phyloP scores from a whole-genome alignment of 2,113 vertebrate species.

The Macquaria australasica region DNA sequence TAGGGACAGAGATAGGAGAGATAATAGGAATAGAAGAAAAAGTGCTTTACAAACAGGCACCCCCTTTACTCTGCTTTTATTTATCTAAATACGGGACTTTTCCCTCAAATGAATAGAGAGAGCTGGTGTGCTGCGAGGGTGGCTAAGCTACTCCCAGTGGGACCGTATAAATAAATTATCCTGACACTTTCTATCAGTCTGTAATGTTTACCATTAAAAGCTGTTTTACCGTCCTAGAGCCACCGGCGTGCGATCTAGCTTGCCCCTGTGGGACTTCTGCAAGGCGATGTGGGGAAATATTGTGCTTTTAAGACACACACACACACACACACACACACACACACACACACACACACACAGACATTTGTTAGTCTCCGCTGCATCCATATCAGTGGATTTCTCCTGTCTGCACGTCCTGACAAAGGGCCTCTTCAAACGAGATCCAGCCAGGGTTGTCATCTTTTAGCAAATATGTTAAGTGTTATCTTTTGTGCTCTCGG shows the following conservation, averaged over 20 bases:
- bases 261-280: constrained; percentile 75
- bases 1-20: constrained; percentile 68
- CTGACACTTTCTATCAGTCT: constrained; percentile 87
- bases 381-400: constrained; percentile 89
- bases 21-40: constrained; percentile 66
- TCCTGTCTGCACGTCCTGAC: constrained; percentile 91
- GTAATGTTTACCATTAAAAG: constrained; percentile 97
- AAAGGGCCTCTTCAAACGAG: constrained; percentile 94
- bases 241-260: constrained; percentile 87
- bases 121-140: constrained; percentile 49
- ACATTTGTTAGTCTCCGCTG: constrained; percentile 88
- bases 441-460: constrained; percentile 97
- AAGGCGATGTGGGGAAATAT: constrained; percentile 86
- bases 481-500: constrained; percentile 96
- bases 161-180: constrained; percentile 84
- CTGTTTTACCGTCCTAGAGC: constrained; percentile 86
- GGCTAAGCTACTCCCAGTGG: constrained; percentile 72
- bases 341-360: constrained; percentile 23
- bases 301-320: constrained; percentile 81
- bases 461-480: constrained; percentile 99
- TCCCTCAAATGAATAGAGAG: constrained; percentile 69
- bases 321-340: constrained; percentile 57
- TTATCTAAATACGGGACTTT: constrained; percentile 70
- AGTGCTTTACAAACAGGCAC: constrained; percentile 67
- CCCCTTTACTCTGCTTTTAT: constrained; percentile 69